phyloP scores from a whole-genome alignment of 2,888 invertebrate genomes.

The Argyra leucocephala region DNA sequence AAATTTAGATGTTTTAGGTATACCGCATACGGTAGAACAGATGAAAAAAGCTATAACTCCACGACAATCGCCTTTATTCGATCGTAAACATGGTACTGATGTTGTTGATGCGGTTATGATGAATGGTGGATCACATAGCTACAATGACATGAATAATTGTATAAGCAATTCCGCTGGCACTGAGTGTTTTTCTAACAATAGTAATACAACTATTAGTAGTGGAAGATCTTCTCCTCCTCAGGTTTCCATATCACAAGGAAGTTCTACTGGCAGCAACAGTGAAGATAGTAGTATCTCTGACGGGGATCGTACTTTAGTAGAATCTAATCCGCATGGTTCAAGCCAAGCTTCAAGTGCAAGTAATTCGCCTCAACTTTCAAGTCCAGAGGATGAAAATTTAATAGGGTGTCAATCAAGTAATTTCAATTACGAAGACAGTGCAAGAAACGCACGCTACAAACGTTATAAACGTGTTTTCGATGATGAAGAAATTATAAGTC shows the following conservation, averaged over 20 bases:
- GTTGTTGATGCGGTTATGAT: conserved; percentile 40
- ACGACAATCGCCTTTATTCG: conserved; percentile 23
- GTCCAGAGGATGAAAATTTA: conserved; percentile 38
- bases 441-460: too few species aligned
- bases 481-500: conserved; percentile 19
- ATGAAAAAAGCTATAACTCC: conserved; percentile 16
- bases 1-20: conserved; percentile 40
- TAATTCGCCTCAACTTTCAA: conserved; percentile 42
- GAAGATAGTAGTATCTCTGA: conserved; percentile 69
- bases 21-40: conserved; percentile 43
- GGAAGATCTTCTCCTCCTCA: neutral
- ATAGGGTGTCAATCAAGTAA: neutral
- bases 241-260: conserved; percentile 28
- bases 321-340: conserved; percentile 29
- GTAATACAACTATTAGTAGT: neutral
- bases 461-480: too few species aligned
- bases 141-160: neutral
- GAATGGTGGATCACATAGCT: conserved; percentile 26
- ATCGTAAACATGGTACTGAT: conserved; percentile 27
- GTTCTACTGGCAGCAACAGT: conserved; percentile 55
- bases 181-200: neutral
- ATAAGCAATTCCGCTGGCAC: neutral
- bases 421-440: conserved; percentile 5
- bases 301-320: conserved; percentile 52
- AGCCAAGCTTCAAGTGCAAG: conserved; percentile 41